Percentiles rank a stretch among this genome's conserved stretches.
Evolutionary conservation across 92 coral and sea anemone species (phyloP).

Genomic region (Siderastrea radians): DNA sequence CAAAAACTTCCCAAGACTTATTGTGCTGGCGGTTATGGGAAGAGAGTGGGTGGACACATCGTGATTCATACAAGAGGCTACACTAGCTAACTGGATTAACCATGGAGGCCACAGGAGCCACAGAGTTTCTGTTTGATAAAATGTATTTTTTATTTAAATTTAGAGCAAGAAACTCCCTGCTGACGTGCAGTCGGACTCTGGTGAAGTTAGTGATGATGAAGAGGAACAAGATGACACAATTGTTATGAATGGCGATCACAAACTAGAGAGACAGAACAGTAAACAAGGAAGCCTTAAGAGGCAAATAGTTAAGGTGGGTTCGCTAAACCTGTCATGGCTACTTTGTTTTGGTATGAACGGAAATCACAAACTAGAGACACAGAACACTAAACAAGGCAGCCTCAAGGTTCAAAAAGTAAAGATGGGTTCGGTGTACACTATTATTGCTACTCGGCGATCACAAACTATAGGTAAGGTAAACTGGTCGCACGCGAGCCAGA

Average conservation of each 20-base stretch:
- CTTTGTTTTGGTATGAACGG: not conserved
- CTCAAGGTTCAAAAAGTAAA: conserved; percentile 78
- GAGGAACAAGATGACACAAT: conserved; percentile 84
- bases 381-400: conserved; percentile 84
- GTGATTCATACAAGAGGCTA: too few species aligned
- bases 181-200: conserved; percentile 79
- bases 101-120: not conserved
- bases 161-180: conserved; percentile 93
- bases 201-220: conserved; percentile 96
- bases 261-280: conserved; percentile 78
- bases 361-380: conserved; percentile 68
- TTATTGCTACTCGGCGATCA: not conserved
- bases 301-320: conserved; percentile 80
- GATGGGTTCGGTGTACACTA: conserved; percentile 24
- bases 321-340: not conserved
- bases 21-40: too few species aligned
- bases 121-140: not conserved
- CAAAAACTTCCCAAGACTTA: too few species aligned
- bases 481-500: too few species aligned
- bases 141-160: not conserved
- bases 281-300: conserved; percentile 86
- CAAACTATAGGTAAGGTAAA: conserved; percentile 46
- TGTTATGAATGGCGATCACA: conserved; percentile 77
- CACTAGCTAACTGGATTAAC: not conserved
- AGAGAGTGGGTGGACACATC: too few species aligned